Percentiles rank a stretch among this genome's conserved stretches.
Conservation (phyloP, 92 coral and sea anemone species). For the Porites evermanni region DNA sequence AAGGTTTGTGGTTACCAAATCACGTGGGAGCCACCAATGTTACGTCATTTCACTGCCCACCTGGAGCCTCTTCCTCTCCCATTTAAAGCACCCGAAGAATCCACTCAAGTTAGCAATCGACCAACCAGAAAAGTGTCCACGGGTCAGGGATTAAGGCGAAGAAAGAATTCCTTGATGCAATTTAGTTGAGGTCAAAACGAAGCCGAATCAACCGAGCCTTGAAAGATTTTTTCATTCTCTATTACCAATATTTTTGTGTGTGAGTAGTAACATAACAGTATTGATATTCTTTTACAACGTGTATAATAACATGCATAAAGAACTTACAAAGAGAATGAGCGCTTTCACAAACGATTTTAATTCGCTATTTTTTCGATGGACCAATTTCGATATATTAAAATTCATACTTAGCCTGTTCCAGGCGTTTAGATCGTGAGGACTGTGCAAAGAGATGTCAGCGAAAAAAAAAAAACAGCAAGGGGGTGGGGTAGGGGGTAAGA, state of each 20-base stretch:
- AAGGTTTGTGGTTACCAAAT: conserved; percentile 65
- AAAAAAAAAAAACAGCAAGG: too few relatives aligned
- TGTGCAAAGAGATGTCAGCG: too few relatives aligned
- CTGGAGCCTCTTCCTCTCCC: conserved; percentile 60
- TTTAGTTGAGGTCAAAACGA: conserved; percentile 12
- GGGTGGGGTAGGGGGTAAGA: not conserved
- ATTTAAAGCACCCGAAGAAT: conserved; percentile 7
- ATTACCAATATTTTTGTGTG: too few relatives aligned
- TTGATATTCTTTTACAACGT: too few relatives aligned
- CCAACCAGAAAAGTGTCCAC: conserved; percentile 28
- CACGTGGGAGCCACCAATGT: conserved; percentile 69
- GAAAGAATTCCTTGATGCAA: conserved; percentile 48
- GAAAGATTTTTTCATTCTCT: not conserved
- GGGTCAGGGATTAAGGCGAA: conserved; percentile 33
- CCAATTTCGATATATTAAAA: too few relatives aligned
- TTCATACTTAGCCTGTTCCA: too few relatives aligned
- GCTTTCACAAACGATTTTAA: too few relatives aligned
- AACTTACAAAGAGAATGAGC: too few relatives aligned
- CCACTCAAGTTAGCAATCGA: not conserved
- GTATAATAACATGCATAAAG: too few relatives aligned
- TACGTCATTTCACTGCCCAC: conserved; percentile 82
- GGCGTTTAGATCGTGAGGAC: too few relatives aligned
- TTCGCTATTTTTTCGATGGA: too few relatives aligned
- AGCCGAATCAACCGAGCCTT: not conserved
- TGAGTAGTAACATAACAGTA: not conserved